A percentile compares a stretch with the other conserved stretches of the same genome.
These are phyloP conservation scores for Papilio polyxenes DNA, from an alignment of 1,140 invertebrate genomes.

Conservation along the genomic window DNA sequence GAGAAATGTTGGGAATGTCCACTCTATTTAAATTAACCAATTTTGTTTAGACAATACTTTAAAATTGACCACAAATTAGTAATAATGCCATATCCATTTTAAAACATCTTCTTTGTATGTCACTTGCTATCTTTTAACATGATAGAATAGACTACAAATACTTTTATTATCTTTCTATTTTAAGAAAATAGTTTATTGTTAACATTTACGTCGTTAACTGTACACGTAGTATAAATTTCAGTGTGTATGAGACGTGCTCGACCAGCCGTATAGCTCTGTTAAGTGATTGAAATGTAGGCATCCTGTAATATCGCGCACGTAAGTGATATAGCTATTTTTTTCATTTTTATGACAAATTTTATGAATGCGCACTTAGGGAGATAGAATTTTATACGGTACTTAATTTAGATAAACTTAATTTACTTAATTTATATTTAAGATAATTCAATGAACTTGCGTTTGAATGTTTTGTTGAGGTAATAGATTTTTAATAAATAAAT, in stretches of 20 bases:
- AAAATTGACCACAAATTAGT: too few species aligned
- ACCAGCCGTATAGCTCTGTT: conserved; percentile 44
- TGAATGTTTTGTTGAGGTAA: too few species aligned
- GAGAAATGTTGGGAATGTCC: too few species aligned
- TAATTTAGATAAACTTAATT: too few species aligned
- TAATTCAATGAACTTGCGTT: background rate
- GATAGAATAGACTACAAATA: background rate
- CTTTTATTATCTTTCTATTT: background rate
- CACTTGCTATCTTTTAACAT: too few species aligned
- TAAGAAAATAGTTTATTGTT: conserved; percentile 36
- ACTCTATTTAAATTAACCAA: too few species aligned
- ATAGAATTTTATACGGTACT: conserved; percentile 9
- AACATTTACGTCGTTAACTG: conserved; percentile 29
- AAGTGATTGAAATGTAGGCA: conserved; percentile 59
- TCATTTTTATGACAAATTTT: background rate
- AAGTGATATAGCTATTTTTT: conserved; percentile 30
- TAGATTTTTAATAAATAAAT: too few species aligned
- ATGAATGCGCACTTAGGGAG: conserved; percentile 9
- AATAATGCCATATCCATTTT: too few species aligned
- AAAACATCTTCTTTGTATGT: too few species aligned
- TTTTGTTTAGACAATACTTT: too few species aligned
- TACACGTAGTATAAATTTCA: conserved; percentile 8
- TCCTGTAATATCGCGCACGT: conserved; percentile 48
- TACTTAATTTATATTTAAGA: background rate
- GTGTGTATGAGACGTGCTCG: conserved; percentile 40